Percentiles rank a stretch among this genome's conserved stretches.
These are phyloP conservation scores for Scortum barcoo DNA, from an alignment of 2,113 vertebrate species.

Conservation along the genomic window DNA sequence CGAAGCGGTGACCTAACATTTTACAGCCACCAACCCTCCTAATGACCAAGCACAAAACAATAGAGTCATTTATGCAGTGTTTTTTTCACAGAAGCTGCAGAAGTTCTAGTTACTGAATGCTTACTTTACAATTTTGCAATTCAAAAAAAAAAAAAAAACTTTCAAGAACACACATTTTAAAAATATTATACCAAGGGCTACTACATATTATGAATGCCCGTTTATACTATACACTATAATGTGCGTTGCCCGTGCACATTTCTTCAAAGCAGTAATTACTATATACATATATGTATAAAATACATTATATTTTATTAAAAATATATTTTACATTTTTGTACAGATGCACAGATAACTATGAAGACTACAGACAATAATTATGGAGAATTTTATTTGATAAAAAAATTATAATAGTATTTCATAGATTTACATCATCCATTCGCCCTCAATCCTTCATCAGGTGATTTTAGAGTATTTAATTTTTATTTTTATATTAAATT, in stretches of 20 bases:
- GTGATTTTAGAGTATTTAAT: too few relatives aligned
- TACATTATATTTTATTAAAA: too few relatives aligned
- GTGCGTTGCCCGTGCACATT: background rate
- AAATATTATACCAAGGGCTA: background rate
- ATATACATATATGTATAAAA: too few relatives aligned
- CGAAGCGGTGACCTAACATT: background rate
- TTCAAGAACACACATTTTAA: background rate
- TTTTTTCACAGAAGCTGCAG: background rate
- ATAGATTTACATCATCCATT: too few relatives aligned
- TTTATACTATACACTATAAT: background rate
- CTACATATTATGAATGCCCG: background rate
- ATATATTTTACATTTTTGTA: too few relatives aligned
- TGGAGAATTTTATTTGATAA: too few relatives aligned
- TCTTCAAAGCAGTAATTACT: background rate
- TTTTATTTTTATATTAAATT: too few relatives aligned
- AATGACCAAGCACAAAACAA: slow-evolving; percentile 16
- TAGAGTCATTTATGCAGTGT: background rate
- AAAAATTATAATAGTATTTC: too few relatives aligned
- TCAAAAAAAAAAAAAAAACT: too few relatives aligned
- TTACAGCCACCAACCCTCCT: slow-evolving; percentile 18
- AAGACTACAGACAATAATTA: too few relatives aligned
- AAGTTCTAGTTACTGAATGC: background rate
- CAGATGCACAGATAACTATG: too few relatives aligned
- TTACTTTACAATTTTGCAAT: background rate
- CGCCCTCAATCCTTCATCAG: too few relatives aligned